Percentiles rank a stretch among this genome's conserved stretches.
phyloP scores from a whole-genome alignment of 1,140 invertebrate genomes.

The Onthophagus taurus region DNA sequence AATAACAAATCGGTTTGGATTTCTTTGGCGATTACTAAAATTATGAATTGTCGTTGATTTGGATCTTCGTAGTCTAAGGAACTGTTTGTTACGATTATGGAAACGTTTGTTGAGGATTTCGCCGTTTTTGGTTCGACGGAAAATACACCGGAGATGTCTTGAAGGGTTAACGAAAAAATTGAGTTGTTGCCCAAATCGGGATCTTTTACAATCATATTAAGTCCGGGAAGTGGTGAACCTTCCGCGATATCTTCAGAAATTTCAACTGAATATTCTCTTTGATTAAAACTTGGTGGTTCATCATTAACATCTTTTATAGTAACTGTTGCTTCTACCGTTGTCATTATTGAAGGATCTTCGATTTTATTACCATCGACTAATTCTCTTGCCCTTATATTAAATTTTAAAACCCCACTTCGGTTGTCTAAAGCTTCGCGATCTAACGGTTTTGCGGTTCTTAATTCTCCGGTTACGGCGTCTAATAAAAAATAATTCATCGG shows the following conservation, averaged over 20 bases:
- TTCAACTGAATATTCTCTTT: conserved; percentile 67
- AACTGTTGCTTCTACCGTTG: conserved; percentile 63
- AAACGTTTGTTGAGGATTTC: conserved; percentile 69
- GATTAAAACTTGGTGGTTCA: conserved; percentile 76
- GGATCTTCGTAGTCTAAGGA: conserved; percentile 84
- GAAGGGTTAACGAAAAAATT: conserved; percentile 63
- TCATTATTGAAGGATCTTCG: conserved; percentile 55
- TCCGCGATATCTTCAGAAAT: conserved; percentile 73
- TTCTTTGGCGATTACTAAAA: conserved; percentile 78
- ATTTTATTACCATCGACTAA: conserved; percentile 59
- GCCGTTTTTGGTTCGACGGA: conserved; percentile 71
- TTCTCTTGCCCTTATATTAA: conserved; percentile 62
- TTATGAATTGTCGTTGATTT: conserved; percentile 83
- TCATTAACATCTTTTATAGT: conserved; percentile 91
- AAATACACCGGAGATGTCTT: conserved; percentile 73
- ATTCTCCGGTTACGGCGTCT: conserved; percentile 65
- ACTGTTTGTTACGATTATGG: conserved; percentile 69
- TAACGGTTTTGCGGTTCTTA: conserved; percentile 71
- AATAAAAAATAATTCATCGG: conserved; percentile 78
- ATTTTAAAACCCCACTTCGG: conserved; percentile 64
- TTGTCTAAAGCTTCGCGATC: conserved; percentile 73
- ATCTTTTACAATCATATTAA: conserved; percentile 81
- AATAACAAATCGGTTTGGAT: conserved; percentile 62
- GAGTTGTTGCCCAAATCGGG: conserved; percentile 76
- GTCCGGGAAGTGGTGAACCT: conserved; percentile 68